These are phyloP conservation scores for Eudemis profundana DNA, from an alignment of 2,888 invertebrate species.

Conservation along the genomic window DNA sequence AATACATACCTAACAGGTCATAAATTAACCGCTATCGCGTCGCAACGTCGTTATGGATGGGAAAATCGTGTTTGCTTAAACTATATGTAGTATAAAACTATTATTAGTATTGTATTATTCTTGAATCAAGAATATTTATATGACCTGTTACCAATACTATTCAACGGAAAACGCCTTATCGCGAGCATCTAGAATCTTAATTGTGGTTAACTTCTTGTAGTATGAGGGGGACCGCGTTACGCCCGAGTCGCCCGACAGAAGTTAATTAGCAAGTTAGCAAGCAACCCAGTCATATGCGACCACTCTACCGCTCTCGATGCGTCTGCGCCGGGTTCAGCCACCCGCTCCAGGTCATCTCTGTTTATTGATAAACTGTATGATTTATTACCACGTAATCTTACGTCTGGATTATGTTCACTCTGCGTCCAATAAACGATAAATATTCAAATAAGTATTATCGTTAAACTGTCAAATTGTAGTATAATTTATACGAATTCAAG, in stretches of 20 bases:
- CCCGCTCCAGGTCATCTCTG: conserved; percentile 51
- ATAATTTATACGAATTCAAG: conserved; percentile 51
- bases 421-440: conserved; percentile 45
- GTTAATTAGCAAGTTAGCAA: conserved; percentile 71
- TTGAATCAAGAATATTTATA: background rate
- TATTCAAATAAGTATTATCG: conserved; percentile 35
- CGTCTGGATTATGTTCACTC: conserved; percentile 43
- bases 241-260: conserved; percentile 60
- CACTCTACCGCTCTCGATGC: conserved; percentile 69
- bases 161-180: conserved; percentile 12
- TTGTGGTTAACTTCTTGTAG: conserved; percentile 24
- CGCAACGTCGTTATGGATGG: too few relatives aligned
- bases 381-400: conserved; percentile 54
- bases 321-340: conserved; percentile 61
- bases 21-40: too few relatives aligned
- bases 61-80: too few relatives aligned
- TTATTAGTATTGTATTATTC: too few relatives aligned
- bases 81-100: too few relatives aligned
- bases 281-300: conserved; percentile 66
- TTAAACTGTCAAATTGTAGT: conserved; percentile 41
- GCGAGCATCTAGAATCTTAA: conserved; percentile 24
- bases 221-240: conserved; percentile 59
- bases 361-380: conserved; percentile 55
- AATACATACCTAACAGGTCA: too few relatives aligned
- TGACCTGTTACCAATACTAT: background rate